Base-by-base conservation (phyloP, 2,113 vertebrate genomes). In the Phycodurus eques region DNA sequence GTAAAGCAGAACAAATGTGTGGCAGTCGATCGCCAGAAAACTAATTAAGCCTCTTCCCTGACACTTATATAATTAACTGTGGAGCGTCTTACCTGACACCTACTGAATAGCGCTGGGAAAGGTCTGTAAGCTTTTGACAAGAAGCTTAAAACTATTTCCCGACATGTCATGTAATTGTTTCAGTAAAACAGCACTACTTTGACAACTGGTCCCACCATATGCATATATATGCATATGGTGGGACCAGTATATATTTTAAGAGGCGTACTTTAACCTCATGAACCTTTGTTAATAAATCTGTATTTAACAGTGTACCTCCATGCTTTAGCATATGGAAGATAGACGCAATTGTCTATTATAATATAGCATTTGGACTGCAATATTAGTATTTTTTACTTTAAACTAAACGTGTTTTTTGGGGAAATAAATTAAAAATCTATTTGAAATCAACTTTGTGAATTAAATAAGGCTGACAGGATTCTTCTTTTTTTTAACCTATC, bases 91-190 rank as follows among this genome's bases (percentile, higher is more conserved):
- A 43, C 3, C 27, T 33, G 53, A 71, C 63, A 39, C 11, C n/a
- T 22, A 44, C 31, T 53, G 6, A 67, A 61, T 13, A 27, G 12
- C 0, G 5, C 4, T 62, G 9, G 20, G 51, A 7, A 2, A 53
- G 35, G 46, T 44, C 56, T 72, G 47, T 44, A 67, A 74, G 60
- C 27, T 64, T 56, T 75, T 64, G 39, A 61, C 42, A 64, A n/a
- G 1, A 56, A 44, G 22, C 22, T 49, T 17, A 35, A 46, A 67
- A 35, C 22, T 33, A 35, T 57, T 57, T 56, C 20, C 15, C 42
- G 35, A 43, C 20, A 65, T 46, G 51, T 66, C 49, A 57, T 44
- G 39, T 46, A 44, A 64, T 64, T 43, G 62, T n/a, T 62, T 62
- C 33, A 43, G 42, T 44, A 22, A 64, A 43, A n/a, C 11, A 6